Evolutionary conservation across 2,113 vertebrate species (phyloP).

Genomic region (Numenius arquata): DNA sequence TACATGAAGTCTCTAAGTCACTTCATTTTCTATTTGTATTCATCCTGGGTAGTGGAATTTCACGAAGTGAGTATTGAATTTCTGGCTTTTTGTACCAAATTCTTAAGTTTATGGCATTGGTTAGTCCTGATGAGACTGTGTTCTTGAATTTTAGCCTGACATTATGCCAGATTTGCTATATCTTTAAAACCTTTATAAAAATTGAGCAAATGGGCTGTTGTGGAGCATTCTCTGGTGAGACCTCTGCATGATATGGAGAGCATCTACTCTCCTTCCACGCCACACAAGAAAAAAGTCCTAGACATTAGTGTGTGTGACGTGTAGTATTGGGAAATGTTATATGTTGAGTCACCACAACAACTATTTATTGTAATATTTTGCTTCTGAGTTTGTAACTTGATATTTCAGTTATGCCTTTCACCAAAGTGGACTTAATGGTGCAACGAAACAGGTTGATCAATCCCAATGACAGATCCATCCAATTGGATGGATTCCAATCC

Average conservation of each 20-base stretch:
- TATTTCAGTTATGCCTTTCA: background rate
- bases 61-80: background rate
- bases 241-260: background rate
- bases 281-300: background rate
- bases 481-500: background rate
- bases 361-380: background rate
- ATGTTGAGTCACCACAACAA: background rate
- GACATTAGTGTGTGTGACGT: fast-evolving
- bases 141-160: background rate
- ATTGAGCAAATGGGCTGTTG: background rate
- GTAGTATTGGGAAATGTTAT: background rate
- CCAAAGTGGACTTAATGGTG: background rate
- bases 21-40: background rate
- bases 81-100: background rate
- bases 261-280: background rate
- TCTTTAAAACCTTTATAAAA: background rate
- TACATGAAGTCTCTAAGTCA: background rate
- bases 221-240: background rate
- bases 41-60: background rate
- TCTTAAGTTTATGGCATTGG: background rate
- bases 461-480: too few species aligned
- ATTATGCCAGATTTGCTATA: background rate
- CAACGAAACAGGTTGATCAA: background rate
- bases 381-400: background rate
- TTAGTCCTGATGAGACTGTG: background rate